Base-by-base conservation (phyloP, 2,797 vertebrate species). In the Takifugu rubripes region DNA sequence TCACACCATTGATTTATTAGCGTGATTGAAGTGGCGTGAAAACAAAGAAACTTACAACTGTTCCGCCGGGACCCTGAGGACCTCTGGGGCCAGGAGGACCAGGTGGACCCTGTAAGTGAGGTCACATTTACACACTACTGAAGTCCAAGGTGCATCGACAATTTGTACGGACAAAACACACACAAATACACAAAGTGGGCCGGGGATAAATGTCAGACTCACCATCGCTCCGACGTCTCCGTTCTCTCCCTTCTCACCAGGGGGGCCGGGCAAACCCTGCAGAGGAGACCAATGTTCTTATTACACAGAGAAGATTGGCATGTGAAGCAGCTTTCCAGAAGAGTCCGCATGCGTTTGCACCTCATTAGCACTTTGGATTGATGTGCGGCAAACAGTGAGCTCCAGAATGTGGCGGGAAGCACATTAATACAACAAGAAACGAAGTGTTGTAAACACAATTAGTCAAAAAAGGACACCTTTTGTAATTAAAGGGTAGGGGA, bases 51-150 rank as follows among this genome's bases (percentile, higher is more conserved):
- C 96, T 95, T 90, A 99, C 97, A 70, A 92, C 94, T 59, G 95
- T 92, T 88, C 97, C 97, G 25, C 93, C 92, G 56, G 94, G 64
- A 79, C 97, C 97, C 68, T 97, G 97, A 47, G 97, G 97, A 77
- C 97, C 97, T 94, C 97, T 93, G 26, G 97, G 96, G 49, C 97
- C 97, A 53, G 97, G 96, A 61, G 97, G 97, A 83, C 97, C 97
- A 66, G 94, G 96, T 64, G 96, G 97, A 90, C 97, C 97, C 97
- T 99, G 77, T 63, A 64, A 77, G 15, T 45, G 43, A 12, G 14
- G 14, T 29, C 5, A 40, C 12, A 6, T 40, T 14, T 14, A 3
- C 12, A 10, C 12, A 3, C 12, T 2, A 14, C 36, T 40, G 36
- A 10, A 10, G 7, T 29, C 27, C 27, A 14, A 40, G 9, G 9